These are phyloP conservation scores for Squalus acanthias DNA, from an alignment of 2,797 vertebrate species.

Conservation along the genomic window DNA sequence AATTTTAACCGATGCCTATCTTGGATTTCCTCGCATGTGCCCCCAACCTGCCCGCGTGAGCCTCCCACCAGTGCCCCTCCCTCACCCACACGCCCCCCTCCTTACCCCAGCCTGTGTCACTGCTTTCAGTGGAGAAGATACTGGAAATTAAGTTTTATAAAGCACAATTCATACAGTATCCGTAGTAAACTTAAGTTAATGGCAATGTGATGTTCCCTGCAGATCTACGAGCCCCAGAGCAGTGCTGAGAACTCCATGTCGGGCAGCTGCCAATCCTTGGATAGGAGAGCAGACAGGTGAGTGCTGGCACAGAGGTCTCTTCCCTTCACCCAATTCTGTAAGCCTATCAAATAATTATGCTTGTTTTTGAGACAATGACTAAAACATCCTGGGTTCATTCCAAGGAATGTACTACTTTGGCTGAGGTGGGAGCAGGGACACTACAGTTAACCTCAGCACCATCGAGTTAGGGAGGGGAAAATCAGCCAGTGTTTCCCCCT, in stretches of 20 bases:
- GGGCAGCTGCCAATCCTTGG: constrained; percentile 93
- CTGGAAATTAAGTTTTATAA: neutral
- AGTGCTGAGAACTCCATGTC: constrained; percentile 92
- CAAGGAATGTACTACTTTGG: neutral
- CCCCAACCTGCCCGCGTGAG: no score
- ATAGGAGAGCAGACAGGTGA: constrained; percentile 89
- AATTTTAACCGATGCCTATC: neutral
- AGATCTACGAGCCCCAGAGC: constrained; percentile 91
- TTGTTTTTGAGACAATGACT: neutral
- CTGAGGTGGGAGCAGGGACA: neutral
- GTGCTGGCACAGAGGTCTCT: constrained; percentile 19
- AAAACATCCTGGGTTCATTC: neutral
- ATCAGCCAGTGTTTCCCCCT: neutral
- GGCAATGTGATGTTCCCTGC: constrained; percentile 42
- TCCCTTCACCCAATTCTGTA: neutral
- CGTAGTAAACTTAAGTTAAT: neutral
- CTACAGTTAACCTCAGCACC: neutral
- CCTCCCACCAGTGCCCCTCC: neutral
- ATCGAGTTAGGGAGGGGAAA: neutral
- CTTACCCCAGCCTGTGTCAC: neutral
- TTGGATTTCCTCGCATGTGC: neutral
- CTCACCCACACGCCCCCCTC: neutral
- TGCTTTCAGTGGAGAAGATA: neutral
- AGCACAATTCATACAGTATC: neutral
- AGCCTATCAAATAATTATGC: neutral